Evolutionary conservation across 2,888 invertebrate species (phyloP).

Genomic region (Galerucella nymphaeae): DNA sequence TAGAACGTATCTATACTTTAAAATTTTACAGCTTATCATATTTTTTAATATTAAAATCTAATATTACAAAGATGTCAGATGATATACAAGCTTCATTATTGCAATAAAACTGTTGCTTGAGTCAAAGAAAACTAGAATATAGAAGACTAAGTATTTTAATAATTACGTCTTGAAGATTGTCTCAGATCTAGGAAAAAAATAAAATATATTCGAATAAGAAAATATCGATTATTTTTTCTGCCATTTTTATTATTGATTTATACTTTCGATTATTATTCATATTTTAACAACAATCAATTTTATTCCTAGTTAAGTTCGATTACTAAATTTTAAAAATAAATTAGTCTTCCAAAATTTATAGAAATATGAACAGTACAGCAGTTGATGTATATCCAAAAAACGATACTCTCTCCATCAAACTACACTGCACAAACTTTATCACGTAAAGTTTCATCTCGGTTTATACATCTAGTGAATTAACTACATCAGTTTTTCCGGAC

Average conservation of each 20-base stretch:
- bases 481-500: slow-evolving; percentile 25
- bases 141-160: slow-evolving; percentile 1
- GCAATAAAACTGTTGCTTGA: slow-evolving; percentile 4
- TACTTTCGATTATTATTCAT: not conserved
- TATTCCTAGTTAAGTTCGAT: not conserved
- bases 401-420: slow-evolving; percentile 66
- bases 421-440: slow-evolving; percentile 63
- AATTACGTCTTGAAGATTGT: slow-evolving; percentile 3
- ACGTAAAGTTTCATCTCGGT: slow-evolving; percentile 60
- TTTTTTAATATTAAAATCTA: not conserved
- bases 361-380: slow-evolving; percentile 61
- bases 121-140: slow-evolving; percentile 13
- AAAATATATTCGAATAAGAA: slow-evolving; percentile 8
- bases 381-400: slow-evolving; percentile 55
- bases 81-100: slow-evolving; percentile 26
- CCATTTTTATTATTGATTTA: slow-evolving; percentile 4
- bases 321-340: not conserved
- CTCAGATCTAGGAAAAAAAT: slow-evolving; percentile 7
- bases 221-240: slow-evolving; percentile 16
- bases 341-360: slow-evolving; percentile 33
- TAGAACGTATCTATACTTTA: not conserved
- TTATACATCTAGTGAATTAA: slow-evolving; percentile 37
- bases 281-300: not conserved
- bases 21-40: not conserved
- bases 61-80: slow-evolving; percentile 15